Conservation (phyloP, 2,113 vertebrate genomes). For the Ictalurus punctatus region DNA sequence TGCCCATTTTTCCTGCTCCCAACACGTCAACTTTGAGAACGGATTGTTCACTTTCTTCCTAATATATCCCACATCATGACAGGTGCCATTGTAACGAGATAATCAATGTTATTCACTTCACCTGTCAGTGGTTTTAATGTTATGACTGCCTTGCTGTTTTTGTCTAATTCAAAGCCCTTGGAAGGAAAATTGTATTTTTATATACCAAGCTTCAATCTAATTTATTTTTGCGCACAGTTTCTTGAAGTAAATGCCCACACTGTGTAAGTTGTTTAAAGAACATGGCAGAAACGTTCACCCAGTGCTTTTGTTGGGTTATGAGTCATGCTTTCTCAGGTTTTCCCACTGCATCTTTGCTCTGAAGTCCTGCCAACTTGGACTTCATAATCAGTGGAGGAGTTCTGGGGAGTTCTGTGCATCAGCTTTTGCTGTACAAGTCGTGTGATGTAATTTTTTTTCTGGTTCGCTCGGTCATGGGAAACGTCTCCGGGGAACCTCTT, state of each 20-base stretch:
- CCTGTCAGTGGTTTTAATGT: too few relatives aligned
- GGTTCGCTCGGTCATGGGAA: neutral
- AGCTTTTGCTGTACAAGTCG: neutral
- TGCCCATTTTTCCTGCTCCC: too few relatives aligned
- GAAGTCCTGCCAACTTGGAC: neutral
- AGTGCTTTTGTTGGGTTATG: neutral
- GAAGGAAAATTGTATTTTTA: neutral
- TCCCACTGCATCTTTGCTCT: neutral
- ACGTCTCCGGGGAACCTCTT: too few relatives aligned
- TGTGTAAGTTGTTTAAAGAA: neutral
- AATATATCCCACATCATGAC: too few relatives aligned
- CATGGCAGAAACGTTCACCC: neutral
- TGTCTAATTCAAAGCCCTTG: neutral
- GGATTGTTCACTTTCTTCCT: too few relatives aligned
- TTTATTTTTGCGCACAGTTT: neutral
- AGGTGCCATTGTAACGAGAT: too few relatives aligned
- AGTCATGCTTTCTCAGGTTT: slow-evolving; percentile 37
- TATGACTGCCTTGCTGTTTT: neutral
- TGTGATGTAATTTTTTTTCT: neutral
- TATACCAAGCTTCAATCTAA: neutral
- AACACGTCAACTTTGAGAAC: too few relatives aligned
- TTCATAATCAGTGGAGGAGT: neutral
- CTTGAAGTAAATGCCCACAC: neutral
- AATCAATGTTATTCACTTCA: too few relatives aligned
- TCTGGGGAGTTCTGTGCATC: neutral